Evolutionary conservation across 2,797 vertebrate species (phyloP).

Genomic region (Crocodylus rhombifer): DNA sequence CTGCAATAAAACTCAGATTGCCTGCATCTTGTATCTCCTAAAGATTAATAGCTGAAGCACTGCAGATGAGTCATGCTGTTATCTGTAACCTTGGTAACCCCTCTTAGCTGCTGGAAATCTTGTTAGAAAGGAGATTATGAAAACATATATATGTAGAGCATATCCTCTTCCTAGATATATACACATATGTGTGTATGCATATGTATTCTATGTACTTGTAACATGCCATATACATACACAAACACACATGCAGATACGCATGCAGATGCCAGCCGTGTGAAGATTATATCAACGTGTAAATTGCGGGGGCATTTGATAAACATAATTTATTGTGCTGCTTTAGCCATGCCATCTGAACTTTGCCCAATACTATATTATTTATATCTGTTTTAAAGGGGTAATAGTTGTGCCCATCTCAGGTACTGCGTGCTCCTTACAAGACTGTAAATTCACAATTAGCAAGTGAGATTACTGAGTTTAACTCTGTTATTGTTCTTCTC

Average conservation of each 20-base stretch:
- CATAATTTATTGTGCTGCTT: not conserved
- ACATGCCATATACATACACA: not conserved
- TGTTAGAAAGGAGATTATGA: not conserved
- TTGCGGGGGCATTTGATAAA: slow-evolving; percentile 10
- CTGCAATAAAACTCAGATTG: not conserved
- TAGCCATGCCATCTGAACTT: not conserved
- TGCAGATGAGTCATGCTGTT: not conserved
- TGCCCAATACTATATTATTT: not conserved
- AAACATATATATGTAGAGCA: not conserved
- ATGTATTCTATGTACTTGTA: not conserved
- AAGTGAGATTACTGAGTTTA: not conserved
- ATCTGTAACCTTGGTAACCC: not conserved
- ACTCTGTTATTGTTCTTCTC: not conserved
- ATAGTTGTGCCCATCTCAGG: not conserved
- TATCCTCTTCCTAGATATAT: not conserved
- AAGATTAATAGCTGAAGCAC: not conserved
- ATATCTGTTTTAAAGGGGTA: not conserved
- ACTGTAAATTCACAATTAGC: not conserved
- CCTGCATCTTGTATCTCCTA: not conserved
- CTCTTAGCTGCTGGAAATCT: not conserved
- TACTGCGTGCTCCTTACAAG: not conserved
- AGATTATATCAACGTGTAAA: not conserved
- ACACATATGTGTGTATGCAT: not conserved
- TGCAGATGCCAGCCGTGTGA: not conserved
- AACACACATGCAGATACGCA: not conserved